A percentile compares a stretch with the other conserved stretches of the same genome.
phyloP scores from a whole-genome alignment of 2,888 invertebrate genomes.

The Rhingia campestris region DNA sequence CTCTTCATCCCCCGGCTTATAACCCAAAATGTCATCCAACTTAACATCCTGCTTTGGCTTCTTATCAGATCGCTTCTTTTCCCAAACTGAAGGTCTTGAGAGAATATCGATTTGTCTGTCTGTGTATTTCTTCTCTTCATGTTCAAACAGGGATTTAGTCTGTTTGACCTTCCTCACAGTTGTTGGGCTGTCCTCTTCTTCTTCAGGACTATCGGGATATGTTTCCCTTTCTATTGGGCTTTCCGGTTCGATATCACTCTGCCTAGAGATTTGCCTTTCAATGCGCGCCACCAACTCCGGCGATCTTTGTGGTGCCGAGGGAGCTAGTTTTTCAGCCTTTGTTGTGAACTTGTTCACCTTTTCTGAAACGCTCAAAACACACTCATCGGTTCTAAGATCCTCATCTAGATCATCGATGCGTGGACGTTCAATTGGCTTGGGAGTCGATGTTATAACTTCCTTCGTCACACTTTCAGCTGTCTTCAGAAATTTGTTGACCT shows the following conservation, averaged over 20 bases:
- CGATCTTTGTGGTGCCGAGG: conserved; percentile 82
- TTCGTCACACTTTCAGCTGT: conserved; percentile 85
- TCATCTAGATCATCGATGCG: conserved; percentile 85
- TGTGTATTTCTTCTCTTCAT: conserved; percentile 76
- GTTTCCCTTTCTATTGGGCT: conserved; percentile 58
- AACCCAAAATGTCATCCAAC: conserved; percentile 84
- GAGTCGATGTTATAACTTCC: conserved; percentile 78
- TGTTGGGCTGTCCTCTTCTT: conserved; percentile 22
- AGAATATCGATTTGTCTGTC: conserved; percentile 83
- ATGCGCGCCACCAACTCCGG: conserved; percentile 83
- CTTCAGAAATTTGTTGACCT: conserved; percentile 86
- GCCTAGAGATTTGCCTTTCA: conserved; percentile 80
- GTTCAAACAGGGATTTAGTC: conserved; percentile 37
- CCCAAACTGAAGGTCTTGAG: conserved; percentile 84
- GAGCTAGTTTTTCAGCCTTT: conserved; percentile 85
- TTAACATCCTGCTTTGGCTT: conserved; percentile 78
- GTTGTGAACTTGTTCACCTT: conserved; percentile 87
- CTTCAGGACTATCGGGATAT: conserved; percentile 34
- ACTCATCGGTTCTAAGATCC: conserved; percentile 85
- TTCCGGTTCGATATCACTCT: conserved; percentile 77
- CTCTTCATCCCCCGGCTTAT: conserved; percentile 71
- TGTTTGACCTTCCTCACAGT: conserved; percentile 55
- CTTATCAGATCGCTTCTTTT: conserved; percentile 76
- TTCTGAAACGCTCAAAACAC: conserved; percentile 86
- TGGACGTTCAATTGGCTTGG: conserved; percentile 83